A percentile compares a stretch with the other conserved stretches of the same genome.
These are phyloP conservation scores for Falco berigora DNA, from an alignment of 2,797 vertebrate species.

Conservation along the genomic window DNA sequence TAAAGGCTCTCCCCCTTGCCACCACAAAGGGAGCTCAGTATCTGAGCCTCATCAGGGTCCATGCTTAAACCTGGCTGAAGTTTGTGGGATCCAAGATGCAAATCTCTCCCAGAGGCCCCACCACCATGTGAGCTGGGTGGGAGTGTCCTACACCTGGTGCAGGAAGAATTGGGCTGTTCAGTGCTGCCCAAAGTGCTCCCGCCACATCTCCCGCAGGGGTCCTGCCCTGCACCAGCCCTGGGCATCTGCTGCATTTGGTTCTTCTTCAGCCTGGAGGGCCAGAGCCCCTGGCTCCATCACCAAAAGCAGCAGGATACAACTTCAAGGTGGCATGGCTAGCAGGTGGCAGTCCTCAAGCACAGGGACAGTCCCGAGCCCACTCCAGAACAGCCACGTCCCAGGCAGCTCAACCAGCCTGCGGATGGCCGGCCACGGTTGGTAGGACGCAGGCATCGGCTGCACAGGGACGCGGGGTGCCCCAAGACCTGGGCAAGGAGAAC, in stretches of 20 bases:
- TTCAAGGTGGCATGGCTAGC: background rate
- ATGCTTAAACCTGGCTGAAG: too few relatives aligned
- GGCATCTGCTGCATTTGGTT: background rate
- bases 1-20: background rate
- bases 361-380: background rate
- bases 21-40: background rate
- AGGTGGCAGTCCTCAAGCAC: background rate
- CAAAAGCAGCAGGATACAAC: background rate
- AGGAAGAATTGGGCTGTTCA: background rate
- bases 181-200: background rate
- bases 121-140: background rate
- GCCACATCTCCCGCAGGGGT: background rate
- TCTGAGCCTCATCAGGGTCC: accelerated
- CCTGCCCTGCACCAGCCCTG: background rate
- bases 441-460: background rate
- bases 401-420: too few relatives aligned
- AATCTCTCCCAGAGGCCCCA: background rate
- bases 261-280: background rate
- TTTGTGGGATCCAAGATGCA: background rate
- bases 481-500: background rate
- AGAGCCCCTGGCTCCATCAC: background rate
- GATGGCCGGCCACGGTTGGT: accelerated
- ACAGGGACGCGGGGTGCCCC: background rate
- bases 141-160: background rate
- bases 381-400: background rate